Conservation (phyloP, 1,140 invertebrate species). For the Eriosoma lanigerum region DNA sequence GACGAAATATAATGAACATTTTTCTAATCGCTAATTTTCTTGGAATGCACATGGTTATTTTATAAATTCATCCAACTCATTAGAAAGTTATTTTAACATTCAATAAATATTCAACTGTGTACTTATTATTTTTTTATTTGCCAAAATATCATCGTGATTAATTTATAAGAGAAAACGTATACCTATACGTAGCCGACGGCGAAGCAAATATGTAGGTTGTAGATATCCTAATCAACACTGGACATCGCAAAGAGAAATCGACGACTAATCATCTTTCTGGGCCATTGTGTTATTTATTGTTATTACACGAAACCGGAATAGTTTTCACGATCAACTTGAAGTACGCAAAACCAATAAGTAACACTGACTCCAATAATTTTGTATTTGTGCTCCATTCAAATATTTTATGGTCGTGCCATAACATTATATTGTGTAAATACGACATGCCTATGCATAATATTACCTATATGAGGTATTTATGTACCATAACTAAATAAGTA, state of each 20-base stretch:
- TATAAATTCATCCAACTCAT: neutral
- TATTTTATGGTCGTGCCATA: no score
- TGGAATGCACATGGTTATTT: neutral
- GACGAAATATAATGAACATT: neutral
- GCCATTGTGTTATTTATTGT: slow-evolving; percentile 11
- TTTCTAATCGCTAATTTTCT: neutral
- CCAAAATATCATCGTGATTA: slow-evolving; percentile 21
- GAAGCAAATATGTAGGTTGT: neutral
- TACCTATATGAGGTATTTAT: no score
- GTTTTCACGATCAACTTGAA: slow-evolving; percentile 10
- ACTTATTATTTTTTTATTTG: slow-evolving; percentile 1
- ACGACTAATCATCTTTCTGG: neutral
- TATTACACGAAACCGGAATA: slow-evolving; percentile 3
- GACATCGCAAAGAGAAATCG: slow-evolving; percentile 31
- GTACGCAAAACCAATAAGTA: neutral
- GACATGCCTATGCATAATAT: no score
- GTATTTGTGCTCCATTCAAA: no score
- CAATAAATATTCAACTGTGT: slow-evolving; percentile 11
- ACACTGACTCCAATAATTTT: neutral
- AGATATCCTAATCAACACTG: neutral
- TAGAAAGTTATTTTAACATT: slow-evolving; percentile 36
- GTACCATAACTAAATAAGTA: no score
- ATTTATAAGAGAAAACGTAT: slow-evolving; percentile 37
- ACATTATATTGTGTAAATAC: no score
- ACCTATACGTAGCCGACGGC: neutral